Conservation (phyloP, 2,797 vertebrate genomes). For the Anableps anableps region DNA sequence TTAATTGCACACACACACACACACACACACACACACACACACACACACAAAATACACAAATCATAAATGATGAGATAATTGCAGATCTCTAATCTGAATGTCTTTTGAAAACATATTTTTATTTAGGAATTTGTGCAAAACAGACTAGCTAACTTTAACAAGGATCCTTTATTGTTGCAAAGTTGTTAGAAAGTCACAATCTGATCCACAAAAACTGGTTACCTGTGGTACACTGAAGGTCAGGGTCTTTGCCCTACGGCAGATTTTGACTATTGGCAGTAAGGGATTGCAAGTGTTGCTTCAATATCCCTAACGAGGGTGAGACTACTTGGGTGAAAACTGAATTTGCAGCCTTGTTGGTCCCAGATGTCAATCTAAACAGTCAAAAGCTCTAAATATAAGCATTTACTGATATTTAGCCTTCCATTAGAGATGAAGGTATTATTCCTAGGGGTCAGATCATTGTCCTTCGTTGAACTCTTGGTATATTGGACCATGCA, state of each 20-base stretch:
- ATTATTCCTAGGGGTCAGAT: not conserved
- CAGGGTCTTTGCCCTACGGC: not conserved
- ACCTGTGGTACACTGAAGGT: not conserved
- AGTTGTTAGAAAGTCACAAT: not conserved
- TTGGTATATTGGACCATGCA: not conserved
- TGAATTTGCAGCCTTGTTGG: not conserved
- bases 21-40: rapidly evolving
- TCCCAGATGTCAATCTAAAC: not conserved
- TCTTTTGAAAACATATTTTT: not conserved
- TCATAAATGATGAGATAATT: not conserved
- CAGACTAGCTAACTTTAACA: not conserved
- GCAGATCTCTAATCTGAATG: not conserved
- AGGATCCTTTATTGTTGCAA: not conserved
- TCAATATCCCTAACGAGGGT: not conserved
- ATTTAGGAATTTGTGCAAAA: not conserved
- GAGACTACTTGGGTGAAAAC: not conserved
- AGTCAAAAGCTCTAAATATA: not conserved
- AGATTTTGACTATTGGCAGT: constrained; percentile 5
- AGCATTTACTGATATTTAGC: not conserved
- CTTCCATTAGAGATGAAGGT: not conserved
- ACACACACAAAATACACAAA: not conserved
- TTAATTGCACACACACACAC: not conserved
- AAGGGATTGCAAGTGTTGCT: constrained; percentile 8
- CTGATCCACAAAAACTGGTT: not conserved
- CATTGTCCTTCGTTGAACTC: not conserved